These are phyloP conservation scores for Dendrophyllia cribrosa DNA, from an alignment of 64 coral and sea anemone genomes.

Conservation along the genomic window DNA sequence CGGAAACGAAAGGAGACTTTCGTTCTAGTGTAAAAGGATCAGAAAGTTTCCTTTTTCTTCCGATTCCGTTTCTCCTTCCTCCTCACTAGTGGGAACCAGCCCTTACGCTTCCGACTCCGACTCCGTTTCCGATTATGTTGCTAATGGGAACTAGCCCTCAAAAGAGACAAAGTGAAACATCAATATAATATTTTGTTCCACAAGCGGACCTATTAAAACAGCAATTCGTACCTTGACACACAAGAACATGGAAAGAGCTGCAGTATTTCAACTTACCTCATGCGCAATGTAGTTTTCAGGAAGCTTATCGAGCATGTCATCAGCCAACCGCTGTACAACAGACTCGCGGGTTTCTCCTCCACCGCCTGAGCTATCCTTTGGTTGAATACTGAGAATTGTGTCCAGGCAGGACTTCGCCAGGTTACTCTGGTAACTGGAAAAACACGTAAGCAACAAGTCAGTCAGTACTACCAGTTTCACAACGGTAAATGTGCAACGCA, in stretches of 20 bases:
- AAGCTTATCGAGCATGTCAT: conserved; percentile 99
- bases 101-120: too few species aligned
- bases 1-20: too few species aligned
- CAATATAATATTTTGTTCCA: not conserved
- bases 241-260: too few species aligned
- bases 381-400: conserved; percentile 95
- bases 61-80: too few species aligned
- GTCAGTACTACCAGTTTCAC: too few species aligned
- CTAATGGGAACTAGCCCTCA: not conserved
- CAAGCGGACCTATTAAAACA: too few species aligned
- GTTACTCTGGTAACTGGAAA: conserved; percentile 93
- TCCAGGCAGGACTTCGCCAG: conserved; percentile 92
- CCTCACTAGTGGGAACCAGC: too few species aligned
- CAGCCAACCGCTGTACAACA: conserved; percentile 94
- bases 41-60: too few species aligned
- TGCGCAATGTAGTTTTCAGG: conserved; percentile 96
- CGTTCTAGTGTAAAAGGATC: too few species aligned
- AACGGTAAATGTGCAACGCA: too few species aligned
- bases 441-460: not conserved
- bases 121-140: too few species aligned
- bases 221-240: too few species aligned
- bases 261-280: conserved; percentile 57
- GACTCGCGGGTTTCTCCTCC: conserved; percentile 97
- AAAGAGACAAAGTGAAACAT: not conserved
- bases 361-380: conserved; percentile 96